Base-by-base conservation (phyloP, 2,113 vertebrate species). In the Phyllopteryx taeniolatus region DNA sequence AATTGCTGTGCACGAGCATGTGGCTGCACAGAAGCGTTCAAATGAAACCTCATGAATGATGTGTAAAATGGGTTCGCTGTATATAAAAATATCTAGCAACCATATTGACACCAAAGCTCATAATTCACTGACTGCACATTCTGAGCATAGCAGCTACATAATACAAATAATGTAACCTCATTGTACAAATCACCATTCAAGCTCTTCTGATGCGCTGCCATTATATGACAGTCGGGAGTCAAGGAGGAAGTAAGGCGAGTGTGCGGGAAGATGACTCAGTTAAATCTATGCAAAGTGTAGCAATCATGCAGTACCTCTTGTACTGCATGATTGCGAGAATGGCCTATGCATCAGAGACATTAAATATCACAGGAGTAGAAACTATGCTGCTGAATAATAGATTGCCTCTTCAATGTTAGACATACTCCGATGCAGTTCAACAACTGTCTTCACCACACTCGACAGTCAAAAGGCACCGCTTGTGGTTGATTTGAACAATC, bases 361-460 rank as follows among this genome's bases (percentile, higher is more conserved):
- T 73, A 74, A 85, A 83, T 76, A 85, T 86, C 79, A 83, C 77
- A 82, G 64, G 65, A 68, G 77, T 76, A 78, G 82, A 89, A 86
- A 82, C 80, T 80, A 83, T 72, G 67, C 71, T 80, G 81, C 61
- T 88, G 80, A 89, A 91, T 91, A 85, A 88, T 85, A 81, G 78
- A 90, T 85, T 44, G 68, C 75, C 76, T 72, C 72, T 83, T 89
- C 83, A 60, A 71, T 82, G 86, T 75, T 67, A 62, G 77, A 74
- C 77, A 81, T 73, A 73, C 57, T 77, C 79, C 74, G 81, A 81
- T 72, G 79, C 83, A 82, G 73, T 76, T 79, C 85, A 85, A 75
- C 68, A 79, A 81, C 51, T 39, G 81, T 70, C 46, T 63, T 60
- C 12, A 47, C 57, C 27, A 46, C 57, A 75, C 67, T 72, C 65